A percentile compares a stretch with the other conserved stretches of the same genome.
These are phyloP conservation scores for Entelurus aequoreus DNA, from an alignment of 2,113 vertebrate species.

Conservation along the genomic window DNA sequence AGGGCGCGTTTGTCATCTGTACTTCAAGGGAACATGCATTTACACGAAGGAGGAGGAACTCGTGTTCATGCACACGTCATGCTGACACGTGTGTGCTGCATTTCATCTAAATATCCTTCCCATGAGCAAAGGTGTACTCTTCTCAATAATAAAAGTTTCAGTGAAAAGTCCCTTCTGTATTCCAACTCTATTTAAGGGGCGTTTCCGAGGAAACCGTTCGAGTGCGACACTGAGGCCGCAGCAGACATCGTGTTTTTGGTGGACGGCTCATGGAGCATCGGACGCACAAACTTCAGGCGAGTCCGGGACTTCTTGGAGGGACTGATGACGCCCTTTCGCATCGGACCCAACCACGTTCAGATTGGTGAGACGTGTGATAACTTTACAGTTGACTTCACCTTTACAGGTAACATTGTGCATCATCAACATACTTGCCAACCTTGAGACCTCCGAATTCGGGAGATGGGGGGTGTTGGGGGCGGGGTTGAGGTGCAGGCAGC, in stretches of 20 bases:
- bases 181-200: slow-evolving; percentile 28
- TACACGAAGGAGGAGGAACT: neutral
- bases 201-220: slow-evolving; percentile 66
- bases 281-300: slow-evolving; percentile 85
- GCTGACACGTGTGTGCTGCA: slow-evolving; percentile 4
- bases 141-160: no score
- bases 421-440: no score
- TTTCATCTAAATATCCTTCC: neutral
- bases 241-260: slow-evolving; percentile 82
- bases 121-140: neutral
- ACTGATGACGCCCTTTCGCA: slow-evolving; percentile 79
- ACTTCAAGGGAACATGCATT: slow-evolving; percentile 13
- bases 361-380: slow-evolving; percentile 72
- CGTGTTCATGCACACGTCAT: slow-evolving; percentile 5
- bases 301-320: slow-evolving; percentile 85
- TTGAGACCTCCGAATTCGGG: no score
- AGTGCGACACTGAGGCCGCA: slow-evolving; percentile 66
- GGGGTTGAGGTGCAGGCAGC: no score
- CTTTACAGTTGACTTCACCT: no score
- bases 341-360: slow-evolving; percentile 78
- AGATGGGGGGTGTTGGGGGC: no score
- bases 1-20: slow-evolving; percentile 23
- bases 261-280: slow-evolving; percentile 94
- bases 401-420: no score
- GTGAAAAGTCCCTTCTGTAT: no score